Evolutionary conservation across 2,113 vertebrate genomes (phyloP).

Genomic region (Microtus oregoni): DNA sequence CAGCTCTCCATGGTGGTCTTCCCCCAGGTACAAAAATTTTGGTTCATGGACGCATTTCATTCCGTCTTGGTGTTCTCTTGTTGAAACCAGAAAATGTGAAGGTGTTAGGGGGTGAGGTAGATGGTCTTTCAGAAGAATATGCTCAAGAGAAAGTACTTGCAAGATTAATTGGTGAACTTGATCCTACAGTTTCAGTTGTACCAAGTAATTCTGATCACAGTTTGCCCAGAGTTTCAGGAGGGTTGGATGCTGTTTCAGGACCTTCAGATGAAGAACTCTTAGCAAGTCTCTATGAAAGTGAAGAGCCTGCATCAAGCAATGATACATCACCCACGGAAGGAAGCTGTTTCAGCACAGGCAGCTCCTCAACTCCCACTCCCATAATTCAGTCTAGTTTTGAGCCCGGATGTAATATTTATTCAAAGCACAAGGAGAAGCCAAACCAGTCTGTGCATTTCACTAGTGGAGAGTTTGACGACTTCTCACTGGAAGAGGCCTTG

Average conservation of each 20-base stretch:
- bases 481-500: slow-evolving; percentile 90
- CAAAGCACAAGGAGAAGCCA: slow-evolving; percentile 60
- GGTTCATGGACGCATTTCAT: slow-evolving; percentile 91
- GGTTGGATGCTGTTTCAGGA: slow-evolving; percentile 82
- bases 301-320: slow-evolving; percentile 81
- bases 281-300: slow-evolving; percentile 90
- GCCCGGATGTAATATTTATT: slow-evolving; percentile 59
- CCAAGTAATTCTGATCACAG: slow-evolving; percentile 71
- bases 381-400: slow-evolving; percentile 29
- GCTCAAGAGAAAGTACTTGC: slow-evolving; percentile 91
- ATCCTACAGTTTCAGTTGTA: slow-evolving; percentile 71
- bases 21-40: slow-evolving; percentile 94
- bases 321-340: slow-evolving; percentile 84
- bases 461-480: slow-evolving; percentile 90
- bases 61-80: slow-evolving; percentile 94
- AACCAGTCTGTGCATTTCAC: slow-evolving; percentile 69
- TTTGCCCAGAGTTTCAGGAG: slow-evolving; percentile 70
- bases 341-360: slow-evolving; percentile 84
- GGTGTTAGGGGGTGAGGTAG: slow-evolving; percentile 95
- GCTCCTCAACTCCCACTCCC: slow-evolving; percentile 71
- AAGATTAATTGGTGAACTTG: slow-evolving; percentile 90
- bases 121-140: slow-evolving; percentile 89
- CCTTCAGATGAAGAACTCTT: slow-evolving; percentile 93
- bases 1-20: slow-evolving; percentile 87
- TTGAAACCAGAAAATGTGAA: slow-evolving; percentile 94